Conservation (phyloP, 2,888 invertebrate genomes). For the Heliconius erato region DNA sequence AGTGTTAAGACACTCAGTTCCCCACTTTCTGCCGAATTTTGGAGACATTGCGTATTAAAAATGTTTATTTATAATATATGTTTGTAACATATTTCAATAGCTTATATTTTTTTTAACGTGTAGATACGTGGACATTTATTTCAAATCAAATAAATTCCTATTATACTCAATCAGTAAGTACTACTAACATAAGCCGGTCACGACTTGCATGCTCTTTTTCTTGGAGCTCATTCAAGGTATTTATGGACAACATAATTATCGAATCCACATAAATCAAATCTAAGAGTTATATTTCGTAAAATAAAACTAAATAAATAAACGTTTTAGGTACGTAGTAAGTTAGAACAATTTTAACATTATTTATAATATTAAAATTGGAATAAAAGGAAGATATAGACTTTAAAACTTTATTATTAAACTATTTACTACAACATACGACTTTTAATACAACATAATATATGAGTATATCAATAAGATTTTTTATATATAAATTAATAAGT, state of each 20-base stretch:
- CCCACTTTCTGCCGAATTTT: no score
- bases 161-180: constrained; percentile 14
- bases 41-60: no score
- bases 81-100: not conserved
- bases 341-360: not conserved
- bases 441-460: no score
- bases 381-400: no score
- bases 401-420: no score
- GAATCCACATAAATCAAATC: constrained; percentile 5
- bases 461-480: no score
- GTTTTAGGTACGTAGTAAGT: no score
- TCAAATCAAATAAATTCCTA: constrained; percentile 5
- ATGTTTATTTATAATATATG: not conserved
- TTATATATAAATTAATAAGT: no score
- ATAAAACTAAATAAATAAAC: not conserved
- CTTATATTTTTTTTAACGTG: not conserved
- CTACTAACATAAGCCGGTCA: constrained; percentile 14
- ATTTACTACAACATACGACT: no score
- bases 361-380: no score
- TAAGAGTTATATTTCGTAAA: not conserved
- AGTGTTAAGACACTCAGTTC: no score
- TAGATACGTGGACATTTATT: not conserved
- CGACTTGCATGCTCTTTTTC: constrained; percentile 22
- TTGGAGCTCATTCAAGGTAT: not conserved
- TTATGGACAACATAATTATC: constrained; percentile 17